Evolutionary conservation across 1,140 invertebrate genomes (phyloP).

Genomic region (Dendroctonus ponderosae): DNA sequence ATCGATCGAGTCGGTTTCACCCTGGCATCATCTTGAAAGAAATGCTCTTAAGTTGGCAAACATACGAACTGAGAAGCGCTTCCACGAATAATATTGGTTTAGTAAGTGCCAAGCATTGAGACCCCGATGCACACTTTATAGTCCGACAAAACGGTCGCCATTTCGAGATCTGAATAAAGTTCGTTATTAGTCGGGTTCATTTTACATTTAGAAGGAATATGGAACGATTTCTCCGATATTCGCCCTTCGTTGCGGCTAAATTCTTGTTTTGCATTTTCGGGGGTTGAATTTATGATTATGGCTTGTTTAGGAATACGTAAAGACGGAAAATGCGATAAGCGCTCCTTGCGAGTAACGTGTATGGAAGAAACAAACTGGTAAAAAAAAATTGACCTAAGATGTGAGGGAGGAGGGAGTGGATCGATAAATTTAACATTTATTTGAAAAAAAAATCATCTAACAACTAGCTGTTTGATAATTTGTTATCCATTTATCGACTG

Average conservation of each 20-base stretch:
- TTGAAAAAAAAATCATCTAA: too few relatives aligned
- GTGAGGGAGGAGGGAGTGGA: too few relatives aligned
- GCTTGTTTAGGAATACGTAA: too few relatives aligned
- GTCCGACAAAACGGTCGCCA: conserved; percentile 22
- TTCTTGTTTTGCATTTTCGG: conserved; percentile 2
- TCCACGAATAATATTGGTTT: conserved; percentile 37
- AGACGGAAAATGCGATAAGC: too few relatives aligned
- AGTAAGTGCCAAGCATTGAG: conserved; percentile 36
- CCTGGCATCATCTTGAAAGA: conserved; percentile 7
- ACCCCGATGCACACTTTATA: conserved; percentile 34
- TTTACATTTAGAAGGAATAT: conserved; percentile 26
- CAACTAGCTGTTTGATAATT: too few relatives aligned
- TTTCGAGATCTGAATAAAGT: conserved; percentile 27
- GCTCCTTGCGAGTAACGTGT: too few relatives aligned
- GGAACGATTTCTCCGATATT: conserved; percentile 21
- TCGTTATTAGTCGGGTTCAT: conserved; percentile 19
- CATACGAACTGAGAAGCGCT: conserved; percentile 27
- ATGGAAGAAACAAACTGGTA: too few relatives aligned
- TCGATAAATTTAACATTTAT: too few relatives aligned
- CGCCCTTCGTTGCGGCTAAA: conserved; percentile 1
- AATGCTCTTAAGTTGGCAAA: conserved; percentile 26
- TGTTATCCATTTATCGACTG: too few relatives aligned
- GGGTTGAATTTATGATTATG: conserved; percentile 23
- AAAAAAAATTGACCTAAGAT: too few relatives aligned
- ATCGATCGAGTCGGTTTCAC: neutral